Conservation (phyloP, 2,113 vertebrate species). For the Callocephalon fimbriatum region DNA sequence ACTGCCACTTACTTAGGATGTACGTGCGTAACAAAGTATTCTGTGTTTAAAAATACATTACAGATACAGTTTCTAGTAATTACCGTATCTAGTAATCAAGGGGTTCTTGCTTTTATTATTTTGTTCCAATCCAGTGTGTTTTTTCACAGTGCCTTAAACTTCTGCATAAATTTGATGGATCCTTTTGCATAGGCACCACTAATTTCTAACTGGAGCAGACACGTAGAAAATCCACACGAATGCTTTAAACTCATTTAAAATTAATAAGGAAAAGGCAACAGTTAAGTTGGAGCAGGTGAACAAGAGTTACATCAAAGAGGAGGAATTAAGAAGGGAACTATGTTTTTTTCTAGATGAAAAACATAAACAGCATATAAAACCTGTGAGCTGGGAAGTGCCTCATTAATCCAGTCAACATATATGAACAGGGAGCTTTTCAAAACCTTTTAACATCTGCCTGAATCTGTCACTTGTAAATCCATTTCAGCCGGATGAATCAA, state of each 20-base stretch:
- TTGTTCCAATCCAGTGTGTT: neutral
- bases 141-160: neutral
- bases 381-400: neutral
- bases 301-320: neutral
- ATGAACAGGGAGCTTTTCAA: neutral
- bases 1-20: neutral
- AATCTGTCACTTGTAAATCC: constrained; percentile 3
- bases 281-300: neutral
- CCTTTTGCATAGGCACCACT: neutral
- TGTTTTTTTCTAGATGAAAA: neutral
- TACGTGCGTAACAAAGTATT: neutral
- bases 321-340: neutral
- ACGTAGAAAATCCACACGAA: neutral
- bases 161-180: neutral
- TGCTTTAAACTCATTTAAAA: neutral
- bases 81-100: neutral
- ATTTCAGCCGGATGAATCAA: neutral
- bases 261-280: neutral
- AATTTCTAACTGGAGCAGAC: neutral
- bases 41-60: neutral
- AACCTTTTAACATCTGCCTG: constrained; percentile 29
- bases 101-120: neutral
- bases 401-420: neutral
- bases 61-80: neutral
- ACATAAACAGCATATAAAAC: neutral